Conservation (phyloP, 64 coral and sea anemone genomes). For the Anthopleura sola region DNA sequence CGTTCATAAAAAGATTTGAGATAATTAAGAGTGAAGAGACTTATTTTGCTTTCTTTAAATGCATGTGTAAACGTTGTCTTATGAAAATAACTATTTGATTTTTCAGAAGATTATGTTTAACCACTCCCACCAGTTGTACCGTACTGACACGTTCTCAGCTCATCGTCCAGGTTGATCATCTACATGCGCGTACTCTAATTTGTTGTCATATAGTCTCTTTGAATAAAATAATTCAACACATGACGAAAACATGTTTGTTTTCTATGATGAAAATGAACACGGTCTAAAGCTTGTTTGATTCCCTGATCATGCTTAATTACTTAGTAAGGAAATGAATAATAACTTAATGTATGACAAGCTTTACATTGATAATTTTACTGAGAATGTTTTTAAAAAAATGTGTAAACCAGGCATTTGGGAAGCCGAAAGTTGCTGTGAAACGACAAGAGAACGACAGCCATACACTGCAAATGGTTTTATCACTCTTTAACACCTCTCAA, state of each 20-base stretch:
- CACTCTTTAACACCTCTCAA: no score
- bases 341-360: not conserved
- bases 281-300: constrained; percentile 12
- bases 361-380: not conserved
- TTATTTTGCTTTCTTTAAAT: constrained; percentile 15
- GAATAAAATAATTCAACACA: not conserved
- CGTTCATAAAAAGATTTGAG: not conserved
- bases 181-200: not conserved
- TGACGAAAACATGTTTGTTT: constrained; percentile 2
- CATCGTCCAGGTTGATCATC: not conserved
- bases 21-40: not conserved
- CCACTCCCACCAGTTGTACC: not conserved
- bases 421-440: not conserved
- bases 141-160: not conserved
- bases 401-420: not conserved
- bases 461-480: not conserved
- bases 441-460: not conserved
- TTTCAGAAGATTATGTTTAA: constrained; percentile 26
- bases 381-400: not conserved
- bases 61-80: constrained; percentile 5
- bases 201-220: not conserved
- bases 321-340: not conserved
- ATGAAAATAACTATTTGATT: not conserved
- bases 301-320: not conserved
- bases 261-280: not conserved